These are phyloP conservation scores for Drosophila asahinai DNA, from an alignment of 1,140 invertebrate species.

Conservation along the genomic window DNA sequence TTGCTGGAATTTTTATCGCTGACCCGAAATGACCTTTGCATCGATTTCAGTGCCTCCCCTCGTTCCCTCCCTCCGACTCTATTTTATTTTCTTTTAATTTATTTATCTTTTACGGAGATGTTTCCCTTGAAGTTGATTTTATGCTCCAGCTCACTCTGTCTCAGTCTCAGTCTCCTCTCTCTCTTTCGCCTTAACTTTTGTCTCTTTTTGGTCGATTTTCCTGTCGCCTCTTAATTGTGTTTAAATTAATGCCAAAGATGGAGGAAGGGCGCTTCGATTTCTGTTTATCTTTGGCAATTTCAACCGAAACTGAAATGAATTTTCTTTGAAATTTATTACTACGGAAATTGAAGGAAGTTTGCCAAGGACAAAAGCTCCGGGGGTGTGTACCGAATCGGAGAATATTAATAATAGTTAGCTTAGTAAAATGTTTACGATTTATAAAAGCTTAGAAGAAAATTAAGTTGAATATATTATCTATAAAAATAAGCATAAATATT, in stretches of 20 bases:
- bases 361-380: not conserved
- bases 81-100: constrained; percentile 53
- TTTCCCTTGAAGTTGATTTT: constrained; percentile 43
- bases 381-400: not conserved
- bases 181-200: constrained; percentile 20
- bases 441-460: not conserved
- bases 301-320: constrained; percentile 29
- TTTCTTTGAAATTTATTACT: constrained; percentile 38
- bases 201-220: constrained; percentile 9
- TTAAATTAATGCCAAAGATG: constrained; percentile 37
- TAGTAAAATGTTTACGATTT: not conserved
- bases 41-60: constrained; percentile 35
- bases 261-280: constrained; percentile 25
- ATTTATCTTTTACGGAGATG: constrained; percentile 43
- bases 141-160: constrained; percentile 14
- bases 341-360: constrained; percentile 33
- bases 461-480: not conserved
- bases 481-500: constrained; percentile 26
- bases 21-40: constrained; percentile 49
- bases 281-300: constrained; percentile 53
- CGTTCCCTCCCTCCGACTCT: not conserved
- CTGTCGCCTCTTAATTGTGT: constrained; percentile 58
- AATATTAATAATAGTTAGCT: not conserved
- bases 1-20: constrained; percentile 50
- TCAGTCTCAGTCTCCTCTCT: not conserved